Base-by-base conservation (phyloP, 2,797 vertebrate species). In the Caiman crocodilus region DNA sequence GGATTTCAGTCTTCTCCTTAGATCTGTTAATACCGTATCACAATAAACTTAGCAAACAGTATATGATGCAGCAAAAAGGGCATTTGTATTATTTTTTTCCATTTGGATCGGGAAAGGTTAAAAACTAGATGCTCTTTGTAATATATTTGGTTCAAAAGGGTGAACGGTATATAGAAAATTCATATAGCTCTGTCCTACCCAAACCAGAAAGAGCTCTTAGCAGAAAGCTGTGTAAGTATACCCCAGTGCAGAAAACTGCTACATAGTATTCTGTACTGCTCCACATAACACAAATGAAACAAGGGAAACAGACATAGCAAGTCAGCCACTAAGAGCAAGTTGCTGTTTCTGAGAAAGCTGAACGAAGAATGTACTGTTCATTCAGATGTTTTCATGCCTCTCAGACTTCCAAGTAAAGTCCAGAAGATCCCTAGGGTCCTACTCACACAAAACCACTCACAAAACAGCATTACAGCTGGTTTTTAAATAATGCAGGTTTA, bases 391-490 rank as follows among this genome's bases (percentile, higher is more conserved):
- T 1, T 79, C 26, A n/a, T 75, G 64, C 65, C 75, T 95, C 80
- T 80, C 56, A 78, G 81, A 86, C 75, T 95, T 82, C 77, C 82
- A 79, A 93, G 94, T 81, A 1, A 59, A 92, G 93, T 88, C 86
- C 75, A 82, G 18, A 60, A 63, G 65, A 57, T 86, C 82, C 88
- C 85, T 80, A 35, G 71, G 91, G 50, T 78, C 35, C 59, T 67
- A 76, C 32, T 76, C 71, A 14, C 78, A 64, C n/a, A 88, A 76
- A 78, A n/a, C 30, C 59, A 35, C 85, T 82, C 81, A n/a, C 15
- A 71, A 94, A 61, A 81, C 26, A 83, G 28, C n/a, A 2, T 74
- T 79, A 82, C 18, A 96, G 57, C 1, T 1, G 82, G 8, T 14
- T n/a, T 58, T 84, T 76, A 28, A 78, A 30, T 61, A 65, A 56